These are phyloP conservation scores for Neoniphon sammara DNA, from an alignment of 2,797 vertebrate species.

Conservation along the genomic window DNA sequence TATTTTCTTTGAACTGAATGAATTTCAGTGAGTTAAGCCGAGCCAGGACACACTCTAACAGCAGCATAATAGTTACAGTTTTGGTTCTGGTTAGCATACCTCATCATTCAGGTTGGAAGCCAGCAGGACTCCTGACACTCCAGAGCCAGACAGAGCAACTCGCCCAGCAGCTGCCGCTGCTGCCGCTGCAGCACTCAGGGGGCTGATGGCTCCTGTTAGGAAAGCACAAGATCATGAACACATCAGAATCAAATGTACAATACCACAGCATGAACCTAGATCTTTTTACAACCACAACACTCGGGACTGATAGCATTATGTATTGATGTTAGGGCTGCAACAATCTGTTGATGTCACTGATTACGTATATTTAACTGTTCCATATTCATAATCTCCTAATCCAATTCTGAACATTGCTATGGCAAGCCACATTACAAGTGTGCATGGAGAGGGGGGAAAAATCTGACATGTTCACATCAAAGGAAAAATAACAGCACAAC, in stretches of 20 bases:
- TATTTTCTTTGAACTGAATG: not conserved
- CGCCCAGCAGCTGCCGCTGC: slow-evolving; percentile 95
- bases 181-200: slow-evolving; percentile 93
- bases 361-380: too few relatives aligned
- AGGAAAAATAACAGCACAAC: too few relatives aligned
- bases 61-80: not conserved
- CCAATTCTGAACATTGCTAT: too few relatives aligned
- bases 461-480: too few relatives aligned
- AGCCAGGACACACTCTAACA: not conserved
- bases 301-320: too few relatives aligned
- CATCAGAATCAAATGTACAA: not conserved
- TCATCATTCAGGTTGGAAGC: slow-evolving; percentile 99
- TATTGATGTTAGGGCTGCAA: too few relatives aligned
- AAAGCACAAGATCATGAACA: slow-evolving; percentile 50
- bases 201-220: slow-evolving; percentile 93
- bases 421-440: too few relatives aligned
- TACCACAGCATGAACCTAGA: not conserved
- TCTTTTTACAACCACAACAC: too few relatives aligned
- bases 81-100: slow-evolving; percentile 77
- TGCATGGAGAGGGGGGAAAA: too few relatives aligned
- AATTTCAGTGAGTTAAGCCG: not conserved
- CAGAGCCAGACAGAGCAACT: slow-evolving; percentile 94
- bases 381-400: too few relatives aligned
- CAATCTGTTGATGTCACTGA: too few relatives aligned
- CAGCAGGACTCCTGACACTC: slow-evolving; percentile 91